A percentile compares a stretch with the other conserved stretches of the same genome.
phyloP scores from a whole-genome alignment of 2,113 vertebrate species.

The Cyanoliseus patagonus region DNA sequence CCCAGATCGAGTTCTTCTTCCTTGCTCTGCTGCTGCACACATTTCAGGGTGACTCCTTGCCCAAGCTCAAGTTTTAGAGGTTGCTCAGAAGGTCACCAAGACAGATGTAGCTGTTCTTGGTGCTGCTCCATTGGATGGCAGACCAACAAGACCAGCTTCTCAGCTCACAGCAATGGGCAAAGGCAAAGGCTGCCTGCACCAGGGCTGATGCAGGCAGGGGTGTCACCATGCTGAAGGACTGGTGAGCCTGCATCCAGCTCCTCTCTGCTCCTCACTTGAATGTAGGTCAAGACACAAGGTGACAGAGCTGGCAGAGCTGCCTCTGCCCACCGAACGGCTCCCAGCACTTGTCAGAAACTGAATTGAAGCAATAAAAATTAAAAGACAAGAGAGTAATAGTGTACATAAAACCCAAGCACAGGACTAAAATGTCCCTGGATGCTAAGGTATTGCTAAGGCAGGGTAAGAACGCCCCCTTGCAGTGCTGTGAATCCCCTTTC shows the following conservation, averaged over 20 bases:
- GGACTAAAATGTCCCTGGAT: background rate
- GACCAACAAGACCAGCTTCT: background rate
- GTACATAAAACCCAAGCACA: slow-evolving; percentile 27
- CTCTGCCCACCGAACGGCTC: background rate
- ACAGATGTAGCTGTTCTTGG: background rate
- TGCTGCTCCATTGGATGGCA: background rate
- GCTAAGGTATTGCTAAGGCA: background rate
- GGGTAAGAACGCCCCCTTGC: background rate
- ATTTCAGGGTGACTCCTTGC: background rate
- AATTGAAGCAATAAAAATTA: slow-evolving; percentile 34
- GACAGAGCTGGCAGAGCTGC: background rate
- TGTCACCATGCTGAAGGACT: background rate
- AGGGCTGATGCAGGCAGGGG: background rate
- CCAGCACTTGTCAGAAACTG: slow-evolving; percentile 18
- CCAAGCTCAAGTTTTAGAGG: background rate
- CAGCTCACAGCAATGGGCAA: background rate
- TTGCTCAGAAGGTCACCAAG: background rate
- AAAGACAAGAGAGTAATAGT: background rate
- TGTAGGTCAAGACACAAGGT: slow-evolving; percentile 26
- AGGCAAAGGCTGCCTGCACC: background rate
- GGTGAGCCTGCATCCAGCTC: fast-evolving
- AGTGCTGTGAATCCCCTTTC: background rate
- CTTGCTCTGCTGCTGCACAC: fast-evolving
- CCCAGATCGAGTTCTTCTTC: background rate
- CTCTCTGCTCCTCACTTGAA: background rate